Conservation (phyloP, 2,888 invertebrate species). For the Alentia gelatinosa region DNA sequence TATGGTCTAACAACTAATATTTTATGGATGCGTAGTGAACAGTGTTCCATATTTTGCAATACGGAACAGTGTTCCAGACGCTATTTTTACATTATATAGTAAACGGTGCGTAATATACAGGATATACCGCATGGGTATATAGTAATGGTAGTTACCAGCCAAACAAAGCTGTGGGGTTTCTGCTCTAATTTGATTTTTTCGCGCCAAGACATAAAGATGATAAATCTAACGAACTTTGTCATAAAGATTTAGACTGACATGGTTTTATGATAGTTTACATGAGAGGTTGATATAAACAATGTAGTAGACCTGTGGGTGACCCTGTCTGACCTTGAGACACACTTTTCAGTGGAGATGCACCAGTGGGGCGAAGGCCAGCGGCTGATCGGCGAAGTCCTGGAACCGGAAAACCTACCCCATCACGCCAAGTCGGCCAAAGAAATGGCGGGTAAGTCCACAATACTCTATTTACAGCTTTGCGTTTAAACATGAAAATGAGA, state of each 20-base stretch:
- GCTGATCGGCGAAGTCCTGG: conserved; percentile 57
- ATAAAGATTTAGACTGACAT: background rate
- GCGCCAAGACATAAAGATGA: no score
- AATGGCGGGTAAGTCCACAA: conserved; percentile 59
- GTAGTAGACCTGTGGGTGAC: background rate
- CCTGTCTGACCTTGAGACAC: no score
- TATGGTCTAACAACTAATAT: no score
- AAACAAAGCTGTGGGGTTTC: no score
- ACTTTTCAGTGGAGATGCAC: conserved; percentile 49
- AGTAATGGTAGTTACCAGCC: no score
- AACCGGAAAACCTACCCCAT: conserved; percentile 60
- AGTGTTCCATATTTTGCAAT: no score
- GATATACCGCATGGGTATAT: no score
- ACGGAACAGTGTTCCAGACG: no score
- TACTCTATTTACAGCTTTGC: background rate
- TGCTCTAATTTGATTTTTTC: no score
- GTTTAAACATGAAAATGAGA: background rate
- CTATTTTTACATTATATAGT: no score
- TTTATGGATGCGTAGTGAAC: no score
- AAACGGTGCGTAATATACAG: no score
- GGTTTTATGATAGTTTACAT: background rate
- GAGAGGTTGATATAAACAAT: background rate
- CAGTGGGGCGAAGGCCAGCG: conserved; percentile 64
- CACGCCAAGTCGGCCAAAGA: conserved; percentile 59
- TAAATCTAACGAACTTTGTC: background rate